phyloP scores from a whole-genome alignment of 2,113 vertebrate species.

The Salvelinus sp. region DNA sequence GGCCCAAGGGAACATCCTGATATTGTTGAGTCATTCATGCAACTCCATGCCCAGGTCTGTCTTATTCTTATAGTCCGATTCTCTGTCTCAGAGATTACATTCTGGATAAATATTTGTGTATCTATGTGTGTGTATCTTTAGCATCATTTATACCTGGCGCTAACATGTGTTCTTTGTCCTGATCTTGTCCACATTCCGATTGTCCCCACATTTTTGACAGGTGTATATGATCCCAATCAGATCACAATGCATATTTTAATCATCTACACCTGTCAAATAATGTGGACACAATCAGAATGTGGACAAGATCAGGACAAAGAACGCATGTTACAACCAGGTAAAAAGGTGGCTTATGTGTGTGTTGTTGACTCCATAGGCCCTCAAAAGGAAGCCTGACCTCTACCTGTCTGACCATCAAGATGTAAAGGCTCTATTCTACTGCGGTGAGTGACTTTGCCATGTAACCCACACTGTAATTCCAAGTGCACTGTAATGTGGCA shows the following conservation, averaged over 20 bases:
- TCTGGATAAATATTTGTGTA: neutral
- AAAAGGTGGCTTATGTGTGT: constrained; percentile 17
- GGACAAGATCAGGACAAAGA: no score
- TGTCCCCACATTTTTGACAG: no score
- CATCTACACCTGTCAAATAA: no score
- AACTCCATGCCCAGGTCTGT: constrained; percentile 96
- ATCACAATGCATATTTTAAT: no score
- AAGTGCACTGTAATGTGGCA: no score
- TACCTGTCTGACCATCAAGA: constrained; percentile 88
- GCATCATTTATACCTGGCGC: no score
- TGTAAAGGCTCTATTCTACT: constrained; percentile 90
- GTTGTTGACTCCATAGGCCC: constrained; percentile 72
- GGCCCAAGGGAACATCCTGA: constrained; percentile 97
- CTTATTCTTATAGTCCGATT: constrained; percentile 42
- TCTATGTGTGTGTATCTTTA: constrained; percentile 31
- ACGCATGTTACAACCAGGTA: no score
- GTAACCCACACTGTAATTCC: neutral
- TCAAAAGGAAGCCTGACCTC: constrained; percentile 90
- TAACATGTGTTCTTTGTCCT: no score
- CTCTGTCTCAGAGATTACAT: constrained; percentile 52
- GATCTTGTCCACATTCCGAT: no score
- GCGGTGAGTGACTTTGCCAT: constrained; percentile 81
- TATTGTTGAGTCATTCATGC: constrained; percentile 98
- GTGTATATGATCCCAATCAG: no score
- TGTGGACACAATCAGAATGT: no score